A percentile compares a stretch with the other conserved stretches of the same genome.
These are phyloP conservation scores for Acanthacorydalis orientalis DNA, from an alignment of 2,888 invertebrate species.

Conservation along the genomic window DNA sequence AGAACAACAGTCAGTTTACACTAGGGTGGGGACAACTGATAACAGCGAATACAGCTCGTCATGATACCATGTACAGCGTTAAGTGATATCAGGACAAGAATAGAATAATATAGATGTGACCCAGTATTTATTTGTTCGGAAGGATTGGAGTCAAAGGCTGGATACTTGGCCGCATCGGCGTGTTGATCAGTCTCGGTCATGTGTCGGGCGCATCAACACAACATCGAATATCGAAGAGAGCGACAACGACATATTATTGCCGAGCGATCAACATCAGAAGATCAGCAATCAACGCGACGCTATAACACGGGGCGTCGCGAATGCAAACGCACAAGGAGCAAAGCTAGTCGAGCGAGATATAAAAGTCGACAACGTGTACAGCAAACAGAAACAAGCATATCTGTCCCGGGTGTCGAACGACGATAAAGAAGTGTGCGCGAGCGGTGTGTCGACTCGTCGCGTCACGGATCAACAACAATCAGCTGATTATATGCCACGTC, in stretches of 20 bases:
- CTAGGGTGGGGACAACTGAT: too few species aligned
- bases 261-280: not conserved
- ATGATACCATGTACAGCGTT: too few species aligned
- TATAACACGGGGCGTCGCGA: too few species aligned
- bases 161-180: too few species aligned
- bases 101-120: too few species aligned
- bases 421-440: not conserved
- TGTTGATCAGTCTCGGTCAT: slow-evolving; percentile 5
- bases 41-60: too few species aligned
- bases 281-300: not conserved
- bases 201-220: slow-evolving; percentile 2
- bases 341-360: slow-evolving; percentile 1
- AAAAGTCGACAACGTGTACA: not conserved
- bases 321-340: not conserved
- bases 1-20: too few species aligned
- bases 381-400: not conserved
- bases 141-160: too few species aligned
- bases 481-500: not conserved
- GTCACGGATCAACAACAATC: not conserved
- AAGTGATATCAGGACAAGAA: too few species aligned
- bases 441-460: not conserved
- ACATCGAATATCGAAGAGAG: not conserved
- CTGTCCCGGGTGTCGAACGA: not conserved
- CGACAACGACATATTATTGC: not conserved
- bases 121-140: too few species aligned